Evolutionary conservation across 1,140 invertebrate species (phyloP).

Genomic region (Pollicipes pollicipes): DNA sequence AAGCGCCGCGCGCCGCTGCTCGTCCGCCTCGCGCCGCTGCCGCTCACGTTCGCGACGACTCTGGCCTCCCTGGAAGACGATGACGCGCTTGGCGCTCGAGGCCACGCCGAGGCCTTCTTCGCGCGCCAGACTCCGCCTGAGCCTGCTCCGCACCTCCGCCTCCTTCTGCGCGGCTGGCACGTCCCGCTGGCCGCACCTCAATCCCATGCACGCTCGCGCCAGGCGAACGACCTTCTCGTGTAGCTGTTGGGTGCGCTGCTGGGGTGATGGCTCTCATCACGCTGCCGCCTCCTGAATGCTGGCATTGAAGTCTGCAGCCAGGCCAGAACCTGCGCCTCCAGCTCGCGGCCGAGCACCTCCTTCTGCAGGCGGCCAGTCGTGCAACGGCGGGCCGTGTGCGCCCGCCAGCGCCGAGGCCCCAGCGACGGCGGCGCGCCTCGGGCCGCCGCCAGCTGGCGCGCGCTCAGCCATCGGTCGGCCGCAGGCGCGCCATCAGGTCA

Average conservation of each 20-base stretch:
- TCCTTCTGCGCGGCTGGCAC: neutral
- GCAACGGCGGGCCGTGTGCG: neutral
- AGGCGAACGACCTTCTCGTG: neutral
- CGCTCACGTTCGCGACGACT: neutral
- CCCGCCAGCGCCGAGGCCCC: neutral
- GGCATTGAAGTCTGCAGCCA: neutral
- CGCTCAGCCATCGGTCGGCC: neutral
- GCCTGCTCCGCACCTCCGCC: neutral
- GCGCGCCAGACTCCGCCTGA: neutral
- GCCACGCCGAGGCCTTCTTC: neutral
- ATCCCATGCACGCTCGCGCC: neutral
- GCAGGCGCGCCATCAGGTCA: neutral
- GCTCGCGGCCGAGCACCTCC: neutral
- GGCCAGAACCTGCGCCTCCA: neutral
- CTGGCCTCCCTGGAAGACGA: neutral
- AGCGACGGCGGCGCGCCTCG: no score
- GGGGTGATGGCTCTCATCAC: neutral
- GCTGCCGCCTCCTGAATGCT: neutral
- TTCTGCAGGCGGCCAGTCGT: constrained; percentile 1
- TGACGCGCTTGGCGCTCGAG: neutral
- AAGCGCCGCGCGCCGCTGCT: neutral
- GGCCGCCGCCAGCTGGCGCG: neutral
- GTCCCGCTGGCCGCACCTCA: neutral
- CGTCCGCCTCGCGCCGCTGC: neutral
- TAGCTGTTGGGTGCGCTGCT: neutral